A percentile compares a stretch with the other conserved stretches of the same genome.
Conservation (phyloP, 2,113 vertebrate genomes). For the Willisornis vidua region DNA sequence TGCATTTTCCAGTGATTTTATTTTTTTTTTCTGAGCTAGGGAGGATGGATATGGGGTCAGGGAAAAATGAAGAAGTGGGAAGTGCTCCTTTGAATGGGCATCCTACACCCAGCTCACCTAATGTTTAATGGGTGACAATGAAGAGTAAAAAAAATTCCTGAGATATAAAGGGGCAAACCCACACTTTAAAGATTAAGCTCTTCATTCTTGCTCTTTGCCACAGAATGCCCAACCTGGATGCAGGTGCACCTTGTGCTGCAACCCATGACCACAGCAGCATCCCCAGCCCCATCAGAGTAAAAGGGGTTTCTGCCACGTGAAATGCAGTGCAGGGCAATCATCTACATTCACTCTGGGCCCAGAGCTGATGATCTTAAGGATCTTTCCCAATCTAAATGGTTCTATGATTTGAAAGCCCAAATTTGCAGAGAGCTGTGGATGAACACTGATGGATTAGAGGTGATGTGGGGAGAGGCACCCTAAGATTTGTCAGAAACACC, state of each 20-base stretch:
- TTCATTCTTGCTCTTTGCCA: neutral
- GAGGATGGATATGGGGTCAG: neutral
- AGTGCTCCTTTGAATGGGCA: neutral
- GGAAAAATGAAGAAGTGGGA: neutral
- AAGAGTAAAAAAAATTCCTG: neutral
- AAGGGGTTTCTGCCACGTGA: neutral
- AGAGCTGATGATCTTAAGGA: neutral
- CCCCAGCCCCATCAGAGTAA: rapidly evolving
- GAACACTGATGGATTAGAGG: neutral
- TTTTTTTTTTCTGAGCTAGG: neutral
- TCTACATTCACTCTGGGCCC: neutral
- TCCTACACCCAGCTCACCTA: rapidly evolving
- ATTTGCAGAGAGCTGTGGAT: neutral
- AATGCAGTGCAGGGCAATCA: neutral
- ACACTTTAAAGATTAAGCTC: neutral
- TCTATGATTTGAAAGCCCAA: neutral
- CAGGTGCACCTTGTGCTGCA: neutral
- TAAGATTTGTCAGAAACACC: neutral
- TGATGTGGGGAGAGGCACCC: neutral
- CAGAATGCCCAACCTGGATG: neutral
- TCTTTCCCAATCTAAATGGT: neutral
- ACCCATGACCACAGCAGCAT: neutral
- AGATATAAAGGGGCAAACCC: neutral
- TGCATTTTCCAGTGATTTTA: neutral
- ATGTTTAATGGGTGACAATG: neutral